Evolutionary conservation across 1,140 invertebrate species (phyloP), one percentile per base, ranked within the genome.

Genomic region (Drosophila lini): DNA sequence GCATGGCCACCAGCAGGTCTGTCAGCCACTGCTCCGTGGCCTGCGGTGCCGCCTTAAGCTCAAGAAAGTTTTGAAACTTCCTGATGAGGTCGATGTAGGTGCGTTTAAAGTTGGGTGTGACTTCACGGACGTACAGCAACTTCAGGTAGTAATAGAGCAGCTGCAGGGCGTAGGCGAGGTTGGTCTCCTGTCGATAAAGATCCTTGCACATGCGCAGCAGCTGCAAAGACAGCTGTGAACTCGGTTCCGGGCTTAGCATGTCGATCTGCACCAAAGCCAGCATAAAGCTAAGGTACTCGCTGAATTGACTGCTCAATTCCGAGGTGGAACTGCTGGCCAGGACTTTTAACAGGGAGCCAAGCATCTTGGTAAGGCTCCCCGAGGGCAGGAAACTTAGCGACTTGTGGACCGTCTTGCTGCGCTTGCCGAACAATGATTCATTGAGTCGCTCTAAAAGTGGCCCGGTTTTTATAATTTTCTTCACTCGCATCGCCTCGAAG

Each of bases 121-220:
- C 28, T 9, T 75, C 60, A 4, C 74, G 50, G 2, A 38, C 58
- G 22, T 55, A 63, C 0, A 81, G 8, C 32, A 88, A n/a, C 53
- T 88, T 88, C 6, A 84, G 10, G 28, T 84, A 84, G 28, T 81
- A 84, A 52, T 88, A 88, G 1, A 89, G 53, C 38, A 89, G 42
- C 28, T 89, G 78, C 5, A 89, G 32, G 2, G 41, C 61, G 41
- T 73, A 69, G 7, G 42, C 42, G 1, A 53, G 31, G 16, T 67
- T 69, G 10, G 45, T 3, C 9, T 69, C 62, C 5, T 68, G 62
- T 0, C 28, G 5, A 0, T 41, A 45, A 0, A 56, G 11, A 6
- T 61, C 50, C 19, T 75, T 80, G 56, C 77, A 78, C 16, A 61
- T 69, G 40, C 69, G 78, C 3, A 88, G 40, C 36, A 83, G 41